These are phyloP conservation scores for Apeira syringaria DNA, from an alignment of 2,888 invertebrate species.

Conservation along the genomic window DNA sequence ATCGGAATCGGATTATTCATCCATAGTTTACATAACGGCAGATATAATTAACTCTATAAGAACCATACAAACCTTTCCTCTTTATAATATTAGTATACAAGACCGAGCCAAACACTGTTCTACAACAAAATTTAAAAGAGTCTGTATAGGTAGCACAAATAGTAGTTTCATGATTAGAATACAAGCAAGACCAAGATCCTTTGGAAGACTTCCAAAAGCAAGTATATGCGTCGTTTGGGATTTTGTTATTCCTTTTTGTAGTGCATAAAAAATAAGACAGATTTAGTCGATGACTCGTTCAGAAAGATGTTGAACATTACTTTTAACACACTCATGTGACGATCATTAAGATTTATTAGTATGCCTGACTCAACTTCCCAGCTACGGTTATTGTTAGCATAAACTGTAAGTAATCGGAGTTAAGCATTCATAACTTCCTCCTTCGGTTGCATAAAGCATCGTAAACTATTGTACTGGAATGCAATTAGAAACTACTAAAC, in stretches of 20 bases:
- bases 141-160: not conserved
- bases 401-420: constrained; percentile 50
- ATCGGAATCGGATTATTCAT: no score
- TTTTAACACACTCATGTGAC: not conserved
- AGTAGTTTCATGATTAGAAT: constrained; percentile 12
- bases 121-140: constrained; percentile 4
- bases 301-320: not conserved
- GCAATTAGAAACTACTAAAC: constrained; percentile 51
- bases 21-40: no score
- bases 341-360: not conserved
- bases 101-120: no score
- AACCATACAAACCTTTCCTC: no score
- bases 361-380: constrained; percentile 2
- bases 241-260: constrained; percentile 7
- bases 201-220: constrained; percentile 18
- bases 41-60: no score
- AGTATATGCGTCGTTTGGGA: constrained; percentile 8
- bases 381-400: constrained; percentile 39
- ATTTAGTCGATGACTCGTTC: not conserved
- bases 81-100: no score
- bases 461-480: constrained; percentile 61
- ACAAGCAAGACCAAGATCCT: constrained; percentile 13
- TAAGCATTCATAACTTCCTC: constrained; percentile 64
- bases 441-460: constrained; percentile 49
- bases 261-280: not conserved